phyloP scores from a whole-genome alignment of 1,140 invertebrate genomes.

The Brachionus rubens region DNA sequence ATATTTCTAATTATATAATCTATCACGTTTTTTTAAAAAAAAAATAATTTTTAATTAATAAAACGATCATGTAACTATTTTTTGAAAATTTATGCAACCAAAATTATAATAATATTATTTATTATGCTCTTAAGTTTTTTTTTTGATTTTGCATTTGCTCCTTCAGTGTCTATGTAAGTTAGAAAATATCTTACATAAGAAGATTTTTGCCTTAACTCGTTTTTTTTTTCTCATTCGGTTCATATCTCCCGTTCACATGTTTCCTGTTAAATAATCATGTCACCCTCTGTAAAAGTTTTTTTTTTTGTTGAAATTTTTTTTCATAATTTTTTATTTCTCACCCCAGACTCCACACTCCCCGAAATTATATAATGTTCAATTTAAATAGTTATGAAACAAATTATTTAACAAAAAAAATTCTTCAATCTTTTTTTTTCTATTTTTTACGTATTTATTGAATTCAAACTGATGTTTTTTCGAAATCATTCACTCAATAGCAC shows the following conservation, averaged over 20 bases:
- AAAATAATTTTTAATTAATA: slow-evolving; percentile 20
- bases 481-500: no score
- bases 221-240: neutral
- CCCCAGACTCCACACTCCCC: neutral
- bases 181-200: neutral
- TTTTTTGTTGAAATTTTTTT: neutral
- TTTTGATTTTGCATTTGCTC: neutral
- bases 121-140: neutral
- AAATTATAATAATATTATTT: slow-evolving; percentile 39
- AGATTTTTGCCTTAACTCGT: neutral
- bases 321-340: neutral
- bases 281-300: neutral
- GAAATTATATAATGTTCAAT: slow-evolving; percentile 45
- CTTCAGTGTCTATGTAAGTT: neutral
- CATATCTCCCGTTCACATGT: no score
- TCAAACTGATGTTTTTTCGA: neutral
- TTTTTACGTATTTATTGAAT: neutral
- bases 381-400: slow-evolving; percentile 44
- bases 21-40: slow-evolving; percentile 34
- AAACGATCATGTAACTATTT: slow-evolving; percentile 41
- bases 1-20: slow-evolving; percentile 29
- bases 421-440: neutral
- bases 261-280: neutral
- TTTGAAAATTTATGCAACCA: slow-evolving; percentile 36
- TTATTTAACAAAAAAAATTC: slow-evolving; percentile 13